phyloP scores from a whole-genome alignment of 2,888 invertebrate species.

The Macrophya alboannulata region DNA sequence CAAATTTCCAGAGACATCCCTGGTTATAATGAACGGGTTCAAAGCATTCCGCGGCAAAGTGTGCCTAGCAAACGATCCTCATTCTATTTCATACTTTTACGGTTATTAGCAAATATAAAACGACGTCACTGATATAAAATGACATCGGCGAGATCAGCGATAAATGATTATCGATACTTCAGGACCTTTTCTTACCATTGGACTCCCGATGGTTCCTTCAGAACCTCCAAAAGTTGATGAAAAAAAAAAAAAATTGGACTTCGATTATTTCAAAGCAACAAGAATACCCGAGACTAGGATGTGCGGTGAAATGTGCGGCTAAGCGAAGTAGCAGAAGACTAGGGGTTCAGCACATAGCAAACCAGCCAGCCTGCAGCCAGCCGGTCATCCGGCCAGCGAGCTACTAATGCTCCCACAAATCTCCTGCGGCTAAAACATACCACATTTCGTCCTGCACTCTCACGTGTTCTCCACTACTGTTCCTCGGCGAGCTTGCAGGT shows the following conservation, averaged over 20 bases:
- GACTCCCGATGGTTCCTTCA: too few relatives aligned
- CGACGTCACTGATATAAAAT: background rate
- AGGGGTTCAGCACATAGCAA: background rate
- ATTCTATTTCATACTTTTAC: background rate
- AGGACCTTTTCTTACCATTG: too few relatives aligned
- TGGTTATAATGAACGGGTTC: conserved; percentile 34
- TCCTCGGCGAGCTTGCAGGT: background rate
- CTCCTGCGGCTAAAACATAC: conserved; percentile 54
- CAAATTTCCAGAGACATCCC: conserved; percentile 24
- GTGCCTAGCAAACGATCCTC: background rate
- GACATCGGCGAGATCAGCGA: background rate
- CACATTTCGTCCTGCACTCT: conserved; percentile 43
- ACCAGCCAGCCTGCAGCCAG: background rate
- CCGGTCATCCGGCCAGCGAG: conserved; percentile 55
- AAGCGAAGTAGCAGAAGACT: background rate
- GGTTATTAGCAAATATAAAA: background rate
- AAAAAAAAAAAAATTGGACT: too few relatives aligned
- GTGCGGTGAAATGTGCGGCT: background rate
- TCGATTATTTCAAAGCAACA: background rate
- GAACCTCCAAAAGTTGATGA: too few relatives aligned
- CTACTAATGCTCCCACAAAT: conserved; percentile 64
- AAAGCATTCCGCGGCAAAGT: conserved; percentile 25
- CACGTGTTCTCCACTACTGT: conserved; percentile 19
- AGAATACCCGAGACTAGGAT: background rate
- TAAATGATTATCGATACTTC: background rate